Base-by-base conservation (phyloP, 53 echinoderm and acorn worm genomes). In the Echinarachnius parma region DNA sequence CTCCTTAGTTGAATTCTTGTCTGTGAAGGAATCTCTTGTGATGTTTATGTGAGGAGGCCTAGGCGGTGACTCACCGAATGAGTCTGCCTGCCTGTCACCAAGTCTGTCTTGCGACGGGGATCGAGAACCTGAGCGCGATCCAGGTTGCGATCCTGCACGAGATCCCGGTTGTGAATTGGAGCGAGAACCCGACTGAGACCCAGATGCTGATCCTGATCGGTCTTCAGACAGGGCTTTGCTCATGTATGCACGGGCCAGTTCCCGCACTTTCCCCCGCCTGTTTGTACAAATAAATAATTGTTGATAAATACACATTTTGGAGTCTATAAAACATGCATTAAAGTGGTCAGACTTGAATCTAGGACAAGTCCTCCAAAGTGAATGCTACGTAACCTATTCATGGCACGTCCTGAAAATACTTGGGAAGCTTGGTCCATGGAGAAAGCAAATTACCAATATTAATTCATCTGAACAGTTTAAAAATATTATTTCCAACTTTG, bases 161-260 rank as follows among this genome's bases (percentile, higher is more conserved):
- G 34, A 37, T 22, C 74, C 24, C 0, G 50, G 53, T 9, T 53
- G 70, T 23, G 70, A 69, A 14, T 52, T 34, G 9, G 70, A 69
- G 11, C 70, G 52, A 3, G 70, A 69, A 23, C 25, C 5, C 3
- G 28, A 4, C 18, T 19, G 13, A 4, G 42, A 39, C 13, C 42
- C 42, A 9, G 42, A 13, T 39, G 7, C 7, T 9, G 42, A 50
- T 50, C 10, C 9, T 4, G 18, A 4, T 31, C 53, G n/a, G 5
- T 64, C 64, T 27, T 64, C 21, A 0, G 70, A 70, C 2, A 5
- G 13, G 9, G 74, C 74, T 28, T 57, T 25, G 34, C 35, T 37
- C 74, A 72, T 72, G 74, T 72, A 72, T 28, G 54, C 74, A 24
- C 74, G 55, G 5, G 74, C 74, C 57, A 72, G 34, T 9, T 72